Percentiles rank a stretch among this genome's conserved stretches.
phyloP scores from a whole-genome alignment of 2,113 vertebrate species.

The Psettodes erumei region DNA sequence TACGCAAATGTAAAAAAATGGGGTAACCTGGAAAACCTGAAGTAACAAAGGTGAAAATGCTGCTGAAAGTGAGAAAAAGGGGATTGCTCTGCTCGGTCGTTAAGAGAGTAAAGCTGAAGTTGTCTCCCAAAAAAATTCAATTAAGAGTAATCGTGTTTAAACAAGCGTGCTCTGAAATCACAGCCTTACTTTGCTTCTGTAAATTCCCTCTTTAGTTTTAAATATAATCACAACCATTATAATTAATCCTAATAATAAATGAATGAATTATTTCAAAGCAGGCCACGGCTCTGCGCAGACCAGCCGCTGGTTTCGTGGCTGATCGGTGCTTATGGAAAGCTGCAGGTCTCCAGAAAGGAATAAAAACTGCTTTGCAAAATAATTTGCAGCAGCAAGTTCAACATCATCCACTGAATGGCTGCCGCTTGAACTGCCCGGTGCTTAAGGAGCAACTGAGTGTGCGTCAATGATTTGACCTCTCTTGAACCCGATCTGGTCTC shows the following conservation, averaged over 20 bases:
- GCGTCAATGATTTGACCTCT: slow-evolving; percentile 46
- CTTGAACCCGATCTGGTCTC: slow-evolving; percentile 42
- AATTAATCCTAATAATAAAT: too few species aligned
- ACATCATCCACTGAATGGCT: slow-evolving; percentile 18
- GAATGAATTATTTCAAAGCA: too few species aligned
- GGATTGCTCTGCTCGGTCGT: not conserved
- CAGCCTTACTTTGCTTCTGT: not conserved
- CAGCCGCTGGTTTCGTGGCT: too few species aligned
- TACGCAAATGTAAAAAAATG: not conserved
- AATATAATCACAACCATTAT: too few species aligned
- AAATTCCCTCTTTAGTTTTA: not conserved
- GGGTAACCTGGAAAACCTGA: not conserved
- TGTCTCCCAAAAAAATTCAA: not conserved
- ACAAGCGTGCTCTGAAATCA: not conserved
- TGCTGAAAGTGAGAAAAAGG: not conserved
- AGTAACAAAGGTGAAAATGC: not conserved
- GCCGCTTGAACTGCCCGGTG: slow-evolving; percentile 17
- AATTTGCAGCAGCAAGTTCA: slow-evolving; percentile 1
- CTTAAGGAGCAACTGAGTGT: slow-evolving; percentile 18
- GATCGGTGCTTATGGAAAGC: too few species aligned
- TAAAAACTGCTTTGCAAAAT: slow-evolving; percentile 19
- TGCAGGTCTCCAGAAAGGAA: not conserved
- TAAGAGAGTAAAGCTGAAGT: not conserved
- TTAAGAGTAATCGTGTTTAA: not conserved
- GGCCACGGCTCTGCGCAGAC: too few species aligned